Percentiles rank a stretch among this genome's conserved stretches.
Evolutionary conservation across 2,797 vertebrate genomes (phyloP).

Genomic region (Melanotaenia boesemani): DNA sequence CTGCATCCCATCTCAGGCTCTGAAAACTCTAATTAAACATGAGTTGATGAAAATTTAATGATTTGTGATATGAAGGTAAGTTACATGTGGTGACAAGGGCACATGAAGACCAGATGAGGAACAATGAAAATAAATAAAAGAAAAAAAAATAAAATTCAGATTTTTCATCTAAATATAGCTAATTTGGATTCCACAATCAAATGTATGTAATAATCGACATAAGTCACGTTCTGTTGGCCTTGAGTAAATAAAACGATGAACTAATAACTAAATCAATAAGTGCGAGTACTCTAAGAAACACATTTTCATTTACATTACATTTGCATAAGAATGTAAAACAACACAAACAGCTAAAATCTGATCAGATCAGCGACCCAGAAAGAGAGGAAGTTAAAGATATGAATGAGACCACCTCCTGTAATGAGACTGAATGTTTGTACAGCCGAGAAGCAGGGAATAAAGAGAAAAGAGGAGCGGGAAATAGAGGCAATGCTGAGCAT

Average conservation of each 20-base stretch:
- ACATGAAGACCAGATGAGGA: neutral
- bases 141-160: neutral
- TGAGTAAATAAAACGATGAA: slow-evolving; percentile 5
- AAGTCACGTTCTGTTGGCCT: neutral
- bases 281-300: neutral
- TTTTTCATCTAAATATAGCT: neutral
- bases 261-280: neutral
- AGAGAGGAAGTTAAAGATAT: slow-evolving; percentile 27
- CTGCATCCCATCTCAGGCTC: neutral
- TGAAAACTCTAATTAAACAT: no score
- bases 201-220: neutral
- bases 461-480: slow-evolving; percentile 47
- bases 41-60: no score
- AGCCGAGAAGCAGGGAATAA: slow-evolving; percentile 41
- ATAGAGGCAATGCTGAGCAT: slow-evolving; percentile 62
- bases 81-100: neutral
- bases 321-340: slow-evolving; percentile 29
- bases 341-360: slow-evolving; percentile 38
- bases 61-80: neutral
- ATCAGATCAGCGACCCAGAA: slow-evolving; percentile 33
- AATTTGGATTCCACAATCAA: neutral
- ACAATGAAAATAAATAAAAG: neutral
- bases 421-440: slow-evolving; percentile 52
- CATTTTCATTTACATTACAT: neutral
- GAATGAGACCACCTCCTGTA: slow-evolving; percentile 43